phyloP scores from a whole-genome alignment of 92 coral and sea anemone genomes.

The Epizoanthus illoricatus region DNA sequence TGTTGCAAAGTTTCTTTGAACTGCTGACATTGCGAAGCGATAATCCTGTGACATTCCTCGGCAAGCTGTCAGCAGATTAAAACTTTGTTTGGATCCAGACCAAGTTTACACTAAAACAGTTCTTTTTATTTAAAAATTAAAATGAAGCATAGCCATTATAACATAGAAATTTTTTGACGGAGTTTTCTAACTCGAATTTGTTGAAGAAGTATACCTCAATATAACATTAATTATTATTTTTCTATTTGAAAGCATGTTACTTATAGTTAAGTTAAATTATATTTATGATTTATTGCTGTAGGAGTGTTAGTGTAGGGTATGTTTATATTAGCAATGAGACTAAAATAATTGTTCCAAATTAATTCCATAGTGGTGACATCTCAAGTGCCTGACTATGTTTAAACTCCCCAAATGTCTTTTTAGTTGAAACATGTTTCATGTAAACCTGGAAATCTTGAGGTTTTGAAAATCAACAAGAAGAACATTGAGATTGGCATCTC shows the following conservation, averaged over 20 bases:
- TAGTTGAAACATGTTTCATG: too few relatives aligned
- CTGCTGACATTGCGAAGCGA: constrained; percentile 15
- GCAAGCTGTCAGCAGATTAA: constrained; percentile 2
- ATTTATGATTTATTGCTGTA: background rate
- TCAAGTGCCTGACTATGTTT: background rate
- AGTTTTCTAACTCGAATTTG: background rate
- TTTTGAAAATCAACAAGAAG: too few relatives aligned
- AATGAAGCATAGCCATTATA: too few relatives aligned
- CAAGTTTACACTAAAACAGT: background rate
- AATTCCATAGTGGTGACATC: background rate
- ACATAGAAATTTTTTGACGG: too few relatives aligned
- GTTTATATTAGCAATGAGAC: constrained; percentile 2
- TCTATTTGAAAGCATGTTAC: background rate
- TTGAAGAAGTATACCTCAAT: background rate
- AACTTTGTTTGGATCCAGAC: background rate
- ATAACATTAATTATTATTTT: background rate
- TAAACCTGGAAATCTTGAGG: too few relatives aligned
- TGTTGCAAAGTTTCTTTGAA: background rate
- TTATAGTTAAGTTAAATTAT: background rate
- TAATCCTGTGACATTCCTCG: background rate
- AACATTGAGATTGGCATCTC: too few relatives aligned
- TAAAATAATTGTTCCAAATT: background rate
- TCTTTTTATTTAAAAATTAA: too few relatives aligned
- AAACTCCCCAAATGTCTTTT: background rate
- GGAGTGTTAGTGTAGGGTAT: background rate